Evolutionary conservation across 2,113 vertebrate genomes (phyloP), one percentile per base, ranked within the genome.

Genomic region (Syngnathoides biaculeatus): DNA sequence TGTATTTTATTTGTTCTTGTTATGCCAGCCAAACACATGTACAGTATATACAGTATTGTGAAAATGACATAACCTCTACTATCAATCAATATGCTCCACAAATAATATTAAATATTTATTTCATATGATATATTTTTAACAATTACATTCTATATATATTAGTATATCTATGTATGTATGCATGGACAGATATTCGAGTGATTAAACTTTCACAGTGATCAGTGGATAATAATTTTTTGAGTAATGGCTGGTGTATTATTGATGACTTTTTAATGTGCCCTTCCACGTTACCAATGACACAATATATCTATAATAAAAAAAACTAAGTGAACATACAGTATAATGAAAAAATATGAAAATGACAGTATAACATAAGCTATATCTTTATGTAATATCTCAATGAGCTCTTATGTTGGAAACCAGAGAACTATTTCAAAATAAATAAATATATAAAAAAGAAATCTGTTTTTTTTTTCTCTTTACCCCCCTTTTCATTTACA

Each of bases 71-170:
- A 88, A 81, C 80, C 79, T 78, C 79, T 88, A 87, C 86, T 81
- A 89, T 89, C 86, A 81, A 72, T 88, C 59, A 81, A 84, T 89
- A 87, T 81, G 63, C 73, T 82, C 77, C 75, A 81, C 65, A 79
- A 88, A 86, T 73, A 27, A 87, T 86, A 84, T 69, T 30, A 87
- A 73, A 80, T 91, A 90, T 91, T 89, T 91, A 91, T 91, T 90
- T 84, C 40, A 87, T 89, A 90, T 82, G 70, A 75, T 91, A 87
- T 91, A 90, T 90, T 30, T 91, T 88, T 87, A 89, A 72, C 82
- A 1, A 77, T 87, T 88, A 87, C 78, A 84, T 26, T 84, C 86
- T 81, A 86, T 72, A 70, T 80, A 86, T 79, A 75, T 20, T 89
- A 90, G 89, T 42, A 75, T 91, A 86, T 90, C 89, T 89, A 63